phyloP scores from a whole-genome alignment of 2,888 invertebrate genomes.

The Lacanobia wlatinum region DNA sequence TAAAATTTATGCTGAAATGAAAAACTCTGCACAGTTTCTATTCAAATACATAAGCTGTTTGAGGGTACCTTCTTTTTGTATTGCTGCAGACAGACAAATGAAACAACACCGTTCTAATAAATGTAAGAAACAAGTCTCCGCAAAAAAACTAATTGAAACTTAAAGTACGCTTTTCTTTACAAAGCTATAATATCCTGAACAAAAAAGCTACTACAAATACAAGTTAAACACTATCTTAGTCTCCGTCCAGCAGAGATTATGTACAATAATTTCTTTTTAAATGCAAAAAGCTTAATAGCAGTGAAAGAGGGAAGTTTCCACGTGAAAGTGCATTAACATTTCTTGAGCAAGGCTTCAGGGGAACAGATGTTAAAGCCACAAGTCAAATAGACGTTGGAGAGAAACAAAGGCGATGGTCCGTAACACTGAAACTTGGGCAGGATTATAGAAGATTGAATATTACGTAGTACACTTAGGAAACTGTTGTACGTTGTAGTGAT shows the following conservation, averaged over 20 bases:
- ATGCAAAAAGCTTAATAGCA: slow-evolving; percentile 52
- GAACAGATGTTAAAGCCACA: slow-evolving; percentile 73
- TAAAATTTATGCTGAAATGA: slow-evolving; percentile 34
- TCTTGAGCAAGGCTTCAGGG: slow-evolving; percentile 68
- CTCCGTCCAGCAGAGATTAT: slow-evolving; percentile 63
- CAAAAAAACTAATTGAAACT: slow-evolving; percentile 44
- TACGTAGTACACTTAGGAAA: slow-evolving; percentile 46
- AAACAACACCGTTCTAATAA: slow-evolving; percentile 43
- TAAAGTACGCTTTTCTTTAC: slow-evolving; percentile 44
- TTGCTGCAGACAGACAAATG: slow-evolving; percentile 38
- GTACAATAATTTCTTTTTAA: slow-evolving; percentile 71
- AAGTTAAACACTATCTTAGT: slow-evolving; percentile 66
- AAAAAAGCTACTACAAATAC: slow-evolving; percentile 52
- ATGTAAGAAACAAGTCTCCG: slow-evolving; percentile 19
- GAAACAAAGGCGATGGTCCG: slow-evolving; percentile 69
- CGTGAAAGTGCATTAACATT: slow-evolving; percentile 74
- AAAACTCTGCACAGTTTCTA: slow-evolving; percentile 31
- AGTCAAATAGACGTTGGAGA: slow-evolving; percentile 75
- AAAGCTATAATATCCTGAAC: slow-evolving; percentile 53
- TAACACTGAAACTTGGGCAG: slow-evolving; percentile 61
- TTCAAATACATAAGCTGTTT: slow-evolving; percentile 45
- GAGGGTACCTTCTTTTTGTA: slow-evolving; percentile 29
- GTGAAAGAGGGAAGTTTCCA: slow-evolving; percentile 59
- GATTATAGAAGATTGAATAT: slow-evolving; percentile 69
- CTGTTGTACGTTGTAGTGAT: slow-evolving; percentile 40